A percentile compares a stretch with the other conserved stretches of the same genome.
phyloP scores from a whole-genome alignment of 2,888 invertebrate genomes.

The Eudemis profundana region DNA sequence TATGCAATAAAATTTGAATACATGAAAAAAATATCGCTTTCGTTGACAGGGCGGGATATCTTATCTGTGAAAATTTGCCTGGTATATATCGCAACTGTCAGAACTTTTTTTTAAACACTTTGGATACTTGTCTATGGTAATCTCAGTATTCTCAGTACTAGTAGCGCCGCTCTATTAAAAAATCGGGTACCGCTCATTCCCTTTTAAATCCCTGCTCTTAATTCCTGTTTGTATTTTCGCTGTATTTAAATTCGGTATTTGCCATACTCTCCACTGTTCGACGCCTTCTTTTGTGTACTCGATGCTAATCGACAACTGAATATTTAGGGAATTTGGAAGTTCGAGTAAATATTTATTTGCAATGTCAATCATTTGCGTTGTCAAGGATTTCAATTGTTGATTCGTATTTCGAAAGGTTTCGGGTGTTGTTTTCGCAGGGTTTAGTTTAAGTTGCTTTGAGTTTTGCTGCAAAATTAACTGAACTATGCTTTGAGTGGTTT shows the following conservation, averaged over 20 bases:
- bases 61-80: too few species aligned
- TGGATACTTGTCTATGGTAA: too few species aligned
- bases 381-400: conserved; percentile 32
- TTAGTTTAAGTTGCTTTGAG: conserved; percentile 1
- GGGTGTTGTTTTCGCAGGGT: conserved; percentile 6
- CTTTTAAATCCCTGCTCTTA: too few species aligned
- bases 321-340: conserved; percentile 48
- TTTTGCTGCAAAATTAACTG: neutral
- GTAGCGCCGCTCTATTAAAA: too few species aligned
- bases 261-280: conserved; percentile 16
- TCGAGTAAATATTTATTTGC: conserved; percentile 43
- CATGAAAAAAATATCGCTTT: too few species aligned
- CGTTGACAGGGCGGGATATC: too few species aligned
- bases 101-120: too few species aligned
- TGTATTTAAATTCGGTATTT: conserved; percentile 28
- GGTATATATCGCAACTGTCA: too few species aligned
- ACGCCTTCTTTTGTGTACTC: conserved; percentile 48
- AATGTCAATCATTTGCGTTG: conserved; percentile 36
- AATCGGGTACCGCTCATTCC: too few species aligned
- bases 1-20: too few species aligned
- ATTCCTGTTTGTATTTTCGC: conserved; percentile 2
- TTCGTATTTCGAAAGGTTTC: conserved; percentile 6
- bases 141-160: too few species aligned
- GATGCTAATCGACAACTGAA: conserved; percentile 52
- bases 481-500: neutral